Base-by-base conservation (phyloP, 2,888 invertebrate species). In the Drosophila helvetica region DNA sequence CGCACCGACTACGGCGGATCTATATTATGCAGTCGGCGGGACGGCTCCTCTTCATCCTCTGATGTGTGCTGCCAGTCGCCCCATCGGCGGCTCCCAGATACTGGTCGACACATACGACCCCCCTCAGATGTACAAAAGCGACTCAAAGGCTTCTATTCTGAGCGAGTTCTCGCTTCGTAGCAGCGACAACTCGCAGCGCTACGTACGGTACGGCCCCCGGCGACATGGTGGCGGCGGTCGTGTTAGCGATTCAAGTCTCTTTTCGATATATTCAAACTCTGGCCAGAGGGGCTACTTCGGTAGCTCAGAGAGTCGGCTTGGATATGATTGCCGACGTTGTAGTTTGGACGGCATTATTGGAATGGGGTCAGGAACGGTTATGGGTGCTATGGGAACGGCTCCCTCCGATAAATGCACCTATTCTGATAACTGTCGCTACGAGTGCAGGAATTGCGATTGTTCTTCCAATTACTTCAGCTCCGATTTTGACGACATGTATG, bases 381-480 rank as follows among this genome's bases (percentile, higher is more conserved):
- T 52, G 33, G 55, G 66, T 67, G 56, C 74, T 65, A 62, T 72
- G 25, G 79, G 22, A 22, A 22, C 81, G 17, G 79, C 78, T 1
- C 56, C 61, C 0, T 81, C 77, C 3, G 92, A 92, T 8, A 92
- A 92, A 73, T 92, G 92, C 73, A 91, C 90, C 65, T 92, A 90
- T 59, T 92, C 92, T 8, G 92, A 92, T 65, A 92, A 90, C 25
- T 92, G 92, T 62, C 90, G 91, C 3, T 92, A 91, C 42, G 92
- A 92, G 74, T 92, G 92, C 59, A 85, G 90, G 10, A 92, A 92
- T 43, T 92, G 92, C 59, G 92, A 92, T 53, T 92, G 92, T 64
- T 92, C 92, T 4, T 92, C 92, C 4, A 92, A 92, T 33, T 92
- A 92, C 52, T 92, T 92, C 45, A 92, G 92, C 19, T 92, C 92